Base-by-base conservation (phyloP, 1,140 invertebrate genomes). In the Leptinotarsa lineolata region DNA sequence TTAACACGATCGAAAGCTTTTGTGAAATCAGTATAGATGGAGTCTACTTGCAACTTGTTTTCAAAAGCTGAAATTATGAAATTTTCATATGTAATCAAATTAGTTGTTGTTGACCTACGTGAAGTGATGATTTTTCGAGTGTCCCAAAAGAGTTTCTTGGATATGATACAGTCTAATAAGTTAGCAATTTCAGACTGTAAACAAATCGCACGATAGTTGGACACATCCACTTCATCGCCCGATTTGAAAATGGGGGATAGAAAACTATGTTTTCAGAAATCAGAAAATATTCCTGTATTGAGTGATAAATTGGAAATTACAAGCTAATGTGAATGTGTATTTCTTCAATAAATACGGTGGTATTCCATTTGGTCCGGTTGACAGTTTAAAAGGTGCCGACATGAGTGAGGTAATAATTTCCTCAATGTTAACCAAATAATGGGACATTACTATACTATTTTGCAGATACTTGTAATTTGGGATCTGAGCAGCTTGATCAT, bases 191-290 rank as follows among this genome's bases (percentile, higher is more conserved):
- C 16, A 16, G 48, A 54, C 48, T 54, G 48, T 54, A 16, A 54
- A 54, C 48, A 54, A 54, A 54, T 54, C 48, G 48, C 48, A 54
- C 48, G 48, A 54, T 54, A 16, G 16, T 54, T 54, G 48, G 48
- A 54, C 48, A 54, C 48, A 54, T 54, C 48, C 48, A 54, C n/a
- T n/a, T n/a, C n/a, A n/a, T n/a, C n/a, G n/a, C n/a, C n/a, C n/a
- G n/a, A n/a, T n/a, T n/a, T n/a, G 48, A 54, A 54, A 54, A 54
- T 54, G 48, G 48, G 48, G 48, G 48, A 12, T 54, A 54, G 48
- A 54, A 54, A 54, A 54, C 48, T 54, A 54, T 54, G 48, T 54
- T 54, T 54, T 16, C 48, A 54, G 48, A 54, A 54, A 54, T 54
- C 48, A 54, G 48, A n/a, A 16, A 54, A 54, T 54, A 54, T 54